These are phyloP conservation scores for Plemyria rubiginata DNA, from an alignment of 2,888 invertebrate genomes.

Conservation along the genomic window DNA sequence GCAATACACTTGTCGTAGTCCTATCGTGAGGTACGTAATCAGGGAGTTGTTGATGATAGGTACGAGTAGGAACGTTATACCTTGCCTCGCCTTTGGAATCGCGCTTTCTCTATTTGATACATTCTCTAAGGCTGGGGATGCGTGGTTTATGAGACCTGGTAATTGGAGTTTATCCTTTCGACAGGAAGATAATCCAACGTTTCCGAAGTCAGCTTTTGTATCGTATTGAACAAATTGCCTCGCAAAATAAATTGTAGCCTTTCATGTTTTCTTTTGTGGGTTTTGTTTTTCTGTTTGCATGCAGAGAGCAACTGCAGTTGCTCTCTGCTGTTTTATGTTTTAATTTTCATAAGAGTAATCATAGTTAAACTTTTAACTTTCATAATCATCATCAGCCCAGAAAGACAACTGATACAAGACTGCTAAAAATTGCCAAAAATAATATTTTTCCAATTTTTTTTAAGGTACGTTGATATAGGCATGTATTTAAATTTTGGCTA, in stretches of 20 bases:
- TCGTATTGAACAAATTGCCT: conserved; percentile 24
- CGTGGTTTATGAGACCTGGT: conserved; percentile 16
- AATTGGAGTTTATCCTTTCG: conserved; percentile 23
- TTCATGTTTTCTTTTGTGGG: background rate
- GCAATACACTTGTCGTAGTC: background rate
- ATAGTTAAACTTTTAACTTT: too few relatives aligned
- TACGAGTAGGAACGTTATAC: background rate
- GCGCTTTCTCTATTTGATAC: background rate
- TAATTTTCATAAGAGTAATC: too few relatives aligned
- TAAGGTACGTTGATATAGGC: too few relatives aligned
- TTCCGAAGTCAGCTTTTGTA: conserved; percentile 26
- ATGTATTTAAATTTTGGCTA: too few relatives aligned
- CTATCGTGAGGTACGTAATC: background rate
- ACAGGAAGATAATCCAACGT: conserved; percentile 15
- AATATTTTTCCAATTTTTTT: too few relatives aligned
- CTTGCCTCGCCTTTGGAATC: background rate
- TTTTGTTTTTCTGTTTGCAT: background rate
- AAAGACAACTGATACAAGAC: too few relatives aligned
- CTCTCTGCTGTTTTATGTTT: too few relatives aligned
- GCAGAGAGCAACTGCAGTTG: too few relatives aligned
- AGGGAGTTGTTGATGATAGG: background rate
- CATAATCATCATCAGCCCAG: too few relatives aligned
- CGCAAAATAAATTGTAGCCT: conserved; percentile 4
- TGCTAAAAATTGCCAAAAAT: too few relatives aligned
- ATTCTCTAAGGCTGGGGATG: conserved; percentile 1